Evolutionary conservation across 2,888 invertebrate species (phyloP).

Genomic region (Epirrhoe alternata): DNA sequence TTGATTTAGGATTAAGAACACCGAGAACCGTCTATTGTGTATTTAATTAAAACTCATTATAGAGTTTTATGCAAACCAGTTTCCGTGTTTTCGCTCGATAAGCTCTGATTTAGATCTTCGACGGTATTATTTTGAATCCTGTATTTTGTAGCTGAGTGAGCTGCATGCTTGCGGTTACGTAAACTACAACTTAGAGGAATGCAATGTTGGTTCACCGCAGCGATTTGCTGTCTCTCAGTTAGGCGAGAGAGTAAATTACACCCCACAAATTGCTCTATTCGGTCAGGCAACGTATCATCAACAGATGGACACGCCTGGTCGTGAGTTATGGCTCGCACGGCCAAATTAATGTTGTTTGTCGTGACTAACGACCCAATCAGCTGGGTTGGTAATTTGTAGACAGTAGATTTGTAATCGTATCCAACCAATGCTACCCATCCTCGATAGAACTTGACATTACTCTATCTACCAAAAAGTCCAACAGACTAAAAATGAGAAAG

Average conservation of each 20-base stretch:
- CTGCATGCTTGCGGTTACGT: constrained; percentile 51
- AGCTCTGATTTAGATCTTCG: constrained; percentile 12
- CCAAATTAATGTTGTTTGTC: constrained; percentile 47
- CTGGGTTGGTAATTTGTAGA: constrained; percentile 22
- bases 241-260: constrained; percentile 40
- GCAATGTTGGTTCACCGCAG: constrained; percentile 54
- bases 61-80: constrained; percentile 5
- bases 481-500: background rate
- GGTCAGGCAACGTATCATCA: constrained; percentile 39
- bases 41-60: background rate
- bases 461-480: background rate
- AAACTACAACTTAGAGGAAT: constrained; percentile 49
- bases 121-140: constrained; percentile 25
- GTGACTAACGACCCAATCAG: constrained; percentile 44
- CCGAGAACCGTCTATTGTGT: background rate
- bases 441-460: too few relatives aligned
- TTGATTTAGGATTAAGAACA: background rate
- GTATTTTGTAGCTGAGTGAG: constrained; percentile 36
- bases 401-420: constrained; percentile 19
- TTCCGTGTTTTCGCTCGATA: constrained; percentile 7
- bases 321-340: constrained; percentile 44
- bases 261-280: constrained; percentile 38
- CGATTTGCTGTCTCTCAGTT: constrained; percentile 43
- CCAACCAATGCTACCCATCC: background rate
- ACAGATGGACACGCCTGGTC: constrained; percentile 38